These are phyloP conservation scores for Scatophagus argus DNA, from an alignment of 2,113 vertebrate species.

Conservation along the genomic window DNA sequence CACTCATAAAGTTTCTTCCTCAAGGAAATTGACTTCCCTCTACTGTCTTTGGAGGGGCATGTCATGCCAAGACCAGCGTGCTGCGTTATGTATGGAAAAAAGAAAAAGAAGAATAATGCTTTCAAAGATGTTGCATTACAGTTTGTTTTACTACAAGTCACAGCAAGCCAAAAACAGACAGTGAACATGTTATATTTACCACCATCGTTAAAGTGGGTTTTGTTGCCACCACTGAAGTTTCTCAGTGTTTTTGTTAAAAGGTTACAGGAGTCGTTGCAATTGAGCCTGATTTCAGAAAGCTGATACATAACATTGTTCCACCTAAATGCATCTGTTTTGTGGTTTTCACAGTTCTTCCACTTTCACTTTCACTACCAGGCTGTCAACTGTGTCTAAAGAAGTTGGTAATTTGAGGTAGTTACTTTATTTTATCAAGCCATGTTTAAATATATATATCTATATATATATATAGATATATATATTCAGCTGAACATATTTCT, in stretches of 20 bases:
- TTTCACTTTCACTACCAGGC: background rate
- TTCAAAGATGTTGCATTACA: background rate
- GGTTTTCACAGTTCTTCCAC: background rate
- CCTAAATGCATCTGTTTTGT: too few species aligned
- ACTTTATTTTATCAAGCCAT: background rate
- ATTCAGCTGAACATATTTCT: background rate
- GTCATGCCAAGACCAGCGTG: background rate
- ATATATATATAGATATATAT: too few species aligned
- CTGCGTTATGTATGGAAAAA: too few species aligned
- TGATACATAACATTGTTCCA: background rate
- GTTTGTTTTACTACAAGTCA: background rate
- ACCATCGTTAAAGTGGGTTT: background rate
- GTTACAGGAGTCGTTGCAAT: background rate
- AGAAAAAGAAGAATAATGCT: too few species aligned
- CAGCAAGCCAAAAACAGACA: background rate
- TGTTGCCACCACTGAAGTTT: background rate
- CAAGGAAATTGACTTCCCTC: background rate
- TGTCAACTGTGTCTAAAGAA: background rate
- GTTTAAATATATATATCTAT: too few species aligned
- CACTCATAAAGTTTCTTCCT: background rate
- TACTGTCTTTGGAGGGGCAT: background rate
- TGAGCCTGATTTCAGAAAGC: background rate
- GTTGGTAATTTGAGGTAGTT: background rate
- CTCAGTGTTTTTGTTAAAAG: background rate
- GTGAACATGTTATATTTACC: background rate